Evolutionary conservation across 2,113 vertebrate species (phyloP).

Genomic region (Chloropsis hardwickii): DNA sequence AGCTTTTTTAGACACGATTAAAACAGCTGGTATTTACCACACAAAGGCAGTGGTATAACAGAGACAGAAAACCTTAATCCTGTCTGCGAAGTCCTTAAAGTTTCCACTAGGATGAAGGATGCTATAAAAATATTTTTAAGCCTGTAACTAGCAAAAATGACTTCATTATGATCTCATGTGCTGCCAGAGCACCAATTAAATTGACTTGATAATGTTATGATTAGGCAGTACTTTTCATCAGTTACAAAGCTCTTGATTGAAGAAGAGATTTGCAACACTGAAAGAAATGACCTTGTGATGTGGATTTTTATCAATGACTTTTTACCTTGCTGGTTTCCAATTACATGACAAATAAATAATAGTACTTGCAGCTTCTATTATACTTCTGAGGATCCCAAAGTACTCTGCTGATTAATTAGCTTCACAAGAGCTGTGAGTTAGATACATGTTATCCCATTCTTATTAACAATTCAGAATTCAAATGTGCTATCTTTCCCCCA

Average conservation of each 20-base stretch:
- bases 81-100: neutral
- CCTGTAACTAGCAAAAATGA: constrained; percentile 53
- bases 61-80: neutral
- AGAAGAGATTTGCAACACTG: constrained; percentile 61
- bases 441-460: constrained; percentile 25
- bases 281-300: constrained; percentile 66
- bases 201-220: constrained; percentile 69
- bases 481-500: constrained; percentile 6
- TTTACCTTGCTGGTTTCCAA: constrained; percentile 63
- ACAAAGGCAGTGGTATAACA: neutral
- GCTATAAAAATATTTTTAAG: constrained; percentile 63
- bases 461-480: constrained; percentile 52
- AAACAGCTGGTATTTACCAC: neutral
- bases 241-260: constrained; percentile 68
- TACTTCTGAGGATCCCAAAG: constrained; percentile 56
- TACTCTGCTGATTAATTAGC: constrained; percentile 65
- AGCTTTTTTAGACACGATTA: neutral
- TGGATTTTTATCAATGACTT: constrained; percentile 68
- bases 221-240: constrained; percentile 67
- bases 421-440: constrained; percentile 26
- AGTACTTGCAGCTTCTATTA: constrained; percentile 59
- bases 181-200: constrained; percentile 64
- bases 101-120: constrained; percentile 24
- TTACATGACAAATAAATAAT: constrained; percentile 68
- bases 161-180: constrained; percentile 63